Evolutionary conservation across 2,888 invertebrate genomes (phyloP).

Genomic region (Helicoverpa assulta): DNA sequence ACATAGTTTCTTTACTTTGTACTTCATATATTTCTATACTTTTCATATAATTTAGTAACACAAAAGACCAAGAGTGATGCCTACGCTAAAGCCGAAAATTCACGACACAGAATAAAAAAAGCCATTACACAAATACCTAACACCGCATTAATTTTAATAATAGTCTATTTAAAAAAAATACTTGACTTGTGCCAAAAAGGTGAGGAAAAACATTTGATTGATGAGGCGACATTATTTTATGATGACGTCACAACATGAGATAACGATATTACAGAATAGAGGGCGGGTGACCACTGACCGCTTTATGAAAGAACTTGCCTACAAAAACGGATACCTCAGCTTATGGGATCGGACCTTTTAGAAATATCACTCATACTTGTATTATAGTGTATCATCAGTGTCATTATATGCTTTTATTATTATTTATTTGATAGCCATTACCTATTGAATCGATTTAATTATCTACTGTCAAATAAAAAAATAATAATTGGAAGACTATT

Average conservation of each 20-base stretch:
- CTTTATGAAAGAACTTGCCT: slow-evolving; percentile 47
- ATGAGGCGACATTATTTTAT: slow-evolving; percentile 59
- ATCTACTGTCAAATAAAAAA: too few species aligned
- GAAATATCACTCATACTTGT: slow-evolving; percentile 34
- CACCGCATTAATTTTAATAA: neutral
- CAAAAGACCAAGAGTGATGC: too few species aligned
- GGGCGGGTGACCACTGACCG: slow-evolving; percentile 46
- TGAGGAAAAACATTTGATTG: slow-evolving; percentile 62
- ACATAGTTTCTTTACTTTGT: neutral
- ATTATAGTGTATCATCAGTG: neutral
- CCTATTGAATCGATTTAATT: slow-evolving; percentile 20
- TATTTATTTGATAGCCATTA: slow-evolving; percentile 17
- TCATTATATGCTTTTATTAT: slow-evolving; percentile 5
- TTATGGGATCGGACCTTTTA: slow-evolving; percentile 47
- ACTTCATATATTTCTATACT: neutral
- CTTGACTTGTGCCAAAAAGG: slow-evolving; percentile 45
- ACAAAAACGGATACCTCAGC: slow-evolving; percentile 51
- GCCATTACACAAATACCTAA: neutral
- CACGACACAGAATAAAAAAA: neutral
- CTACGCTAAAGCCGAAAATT: neutral
- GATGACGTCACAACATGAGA: slow-evolving; percentile 59
- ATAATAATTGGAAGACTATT: too few species aligned
- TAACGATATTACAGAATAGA: slow-evolving; percentile 58
- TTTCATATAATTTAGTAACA: neutral
- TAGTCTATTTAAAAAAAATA: slow-evolving; percentile 29